phyloP scores from a whole-genome alignment of 1,140 invertebrate genomes.

The Drepana arcuata region DNA sequence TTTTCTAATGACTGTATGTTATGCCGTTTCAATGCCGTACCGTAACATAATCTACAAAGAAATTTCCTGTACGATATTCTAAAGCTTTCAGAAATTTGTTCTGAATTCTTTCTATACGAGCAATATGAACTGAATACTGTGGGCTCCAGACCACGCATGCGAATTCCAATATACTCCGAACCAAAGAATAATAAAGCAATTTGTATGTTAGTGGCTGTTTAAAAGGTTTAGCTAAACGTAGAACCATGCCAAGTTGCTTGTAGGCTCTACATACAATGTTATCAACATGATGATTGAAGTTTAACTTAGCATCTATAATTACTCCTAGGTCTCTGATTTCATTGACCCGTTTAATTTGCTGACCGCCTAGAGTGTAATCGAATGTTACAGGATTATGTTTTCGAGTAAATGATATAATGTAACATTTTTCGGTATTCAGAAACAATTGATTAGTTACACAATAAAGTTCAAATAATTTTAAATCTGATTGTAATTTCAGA shows the following conservation, averaged over 20 bases:
- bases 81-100: conserved; percentile 1
- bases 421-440: conserved; percentile 12
- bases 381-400: conserved; percentile 7
- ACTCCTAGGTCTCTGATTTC: conserved; percentile 11
- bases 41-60: no score
- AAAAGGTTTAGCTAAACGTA: background rate
- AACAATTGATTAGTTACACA: conserved; percentile 10
- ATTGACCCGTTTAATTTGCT: conserved; percentile 1
- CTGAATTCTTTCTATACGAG: background rate
- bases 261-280: conserved; percentile 4
- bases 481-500: conserved; percentile 7
- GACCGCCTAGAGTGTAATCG: background rate
- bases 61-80: no score
- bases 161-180: conserved; percentile 2
- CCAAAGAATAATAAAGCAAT: background rate
- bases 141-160: background rate
- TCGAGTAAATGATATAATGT: conserved; percentile 8
- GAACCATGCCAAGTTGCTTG: conserved; percentile 1
- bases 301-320: conserved; percentile 5
- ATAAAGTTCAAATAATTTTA: conserved; percentile 5
- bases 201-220: background rate
- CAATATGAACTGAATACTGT: background rate
- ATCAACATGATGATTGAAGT: conserved; percentile 9
- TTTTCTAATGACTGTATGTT: background rate
- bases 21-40: background rate